Conservation (phyloP, 2,888 invertebrate genomes). For the Chirona hameri region DNA sequence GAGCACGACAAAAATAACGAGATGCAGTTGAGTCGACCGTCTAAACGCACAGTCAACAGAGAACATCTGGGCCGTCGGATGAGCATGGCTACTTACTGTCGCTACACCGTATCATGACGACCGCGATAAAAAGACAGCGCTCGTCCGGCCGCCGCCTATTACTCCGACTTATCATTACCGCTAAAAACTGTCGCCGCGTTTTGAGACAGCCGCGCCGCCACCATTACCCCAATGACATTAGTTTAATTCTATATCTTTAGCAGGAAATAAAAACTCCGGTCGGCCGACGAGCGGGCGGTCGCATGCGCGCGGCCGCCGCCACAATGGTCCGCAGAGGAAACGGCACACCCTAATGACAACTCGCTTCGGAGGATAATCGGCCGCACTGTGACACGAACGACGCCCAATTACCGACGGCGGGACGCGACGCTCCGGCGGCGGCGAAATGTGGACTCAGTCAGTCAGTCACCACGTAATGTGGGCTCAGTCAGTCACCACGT, state of each 20-base stretch:
- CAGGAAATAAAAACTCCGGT: constrained; percentile 5
- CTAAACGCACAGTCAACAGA: no score
- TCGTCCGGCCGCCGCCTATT: background rate
- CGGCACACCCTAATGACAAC: background rate
- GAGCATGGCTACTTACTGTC: background rate
- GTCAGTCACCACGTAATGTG: background rate
- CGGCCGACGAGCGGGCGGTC: background rate
- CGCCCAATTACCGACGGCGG: constrained; percentile 13
- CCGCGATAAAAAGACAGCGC: background rate
- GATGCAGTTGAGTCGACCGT: no score
- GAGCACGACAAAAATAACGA: background rate
- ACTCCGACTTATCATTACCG: background rate
- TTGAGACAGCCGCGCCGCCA: background rate
- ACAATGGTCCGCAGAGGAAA: constrained; percentile 22
- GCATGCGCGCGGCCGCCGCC: background rate
- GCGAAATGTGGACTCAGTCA: no score
- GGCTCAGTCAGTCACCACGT: no score
- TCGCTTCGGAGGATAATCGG: background rate
- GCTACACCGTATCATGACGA: background rate
- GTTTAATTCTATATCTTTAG: constrained; percentile 25
- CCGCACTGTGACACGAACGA: constrained; percentile 6
- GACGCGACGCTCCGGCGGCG: background rate
- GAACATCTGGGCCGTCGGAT: no score
- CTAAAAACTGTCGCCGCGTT: constrained; percentile 25
- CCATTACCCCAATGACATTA: constrained; percentile 28